Conservation (phyloP, 1,140 invertebrate species). For the Steinernema feltiae region DNA sequence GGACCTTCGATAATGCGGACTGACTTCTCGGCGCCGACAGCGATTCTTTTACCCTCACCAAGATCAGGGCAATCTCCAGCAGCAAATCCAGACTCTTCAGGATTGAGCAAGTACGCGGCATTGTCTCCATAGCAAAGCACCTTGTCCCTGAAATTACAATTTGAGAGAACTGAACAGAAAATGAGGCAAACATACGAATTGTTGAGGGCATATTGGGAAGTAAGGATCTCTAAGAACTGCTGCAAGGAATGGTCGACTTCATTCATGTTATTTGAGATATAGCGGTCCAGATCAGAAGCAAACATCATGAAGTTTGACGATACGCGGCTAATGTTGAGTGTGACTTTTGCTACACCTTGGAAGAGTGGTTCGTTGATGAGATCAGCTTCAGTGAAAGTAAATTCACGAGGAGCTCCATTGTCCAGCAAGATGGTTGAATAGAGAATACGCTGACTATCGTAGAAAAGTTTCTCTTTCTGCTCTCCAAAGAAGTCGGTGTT, state of each 20-base stretch:
- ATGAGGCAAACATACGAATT: not conserved
- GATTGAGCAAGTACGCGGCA: conserved; percentile 2
- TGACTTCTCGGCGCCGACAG: conserved; percentile 12
- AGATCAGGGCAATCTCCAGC: not conserved
- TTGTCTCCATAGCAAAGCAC: not conserved
- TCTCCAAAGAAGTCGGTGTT: not conserved
- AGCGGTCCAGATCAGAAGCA: not conserved
- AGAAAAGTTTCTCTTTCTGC: not conserved
- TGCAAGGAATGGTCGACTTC: not conserved
- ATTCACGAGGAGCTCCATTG: not conserved
- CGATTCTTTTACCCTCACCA: conserved; percentile 11
- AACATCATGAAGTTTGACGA: not conserved
- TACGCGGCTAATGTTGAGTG: not conserved
- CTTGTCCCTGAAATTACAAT: not conserved
- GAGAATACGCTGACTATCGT: not conserved
- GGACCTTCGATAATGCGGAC: conserved; percentile 25
- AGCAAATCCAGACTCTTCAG: not conserved
- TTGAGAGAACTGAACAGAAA: not conserved
- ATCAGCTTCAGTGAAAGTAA: not conserved
- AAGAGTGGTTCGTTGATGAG: not conserved
- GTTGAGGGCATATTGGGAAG: not conserved
- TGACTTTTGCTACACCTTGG: not conserved
- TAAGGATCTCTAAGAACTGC: not conserved
- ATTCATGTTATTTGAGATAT: not conserved
- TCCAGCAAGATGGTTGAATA: not conserved